Percentiles rank a stretch among this genome's conserved stretches.
These are phyloP conservation scores for Trichacis sp. DNA, from an alignment of 2,888 invertebrate genomes.

Conservation along the genomic window DNA sequence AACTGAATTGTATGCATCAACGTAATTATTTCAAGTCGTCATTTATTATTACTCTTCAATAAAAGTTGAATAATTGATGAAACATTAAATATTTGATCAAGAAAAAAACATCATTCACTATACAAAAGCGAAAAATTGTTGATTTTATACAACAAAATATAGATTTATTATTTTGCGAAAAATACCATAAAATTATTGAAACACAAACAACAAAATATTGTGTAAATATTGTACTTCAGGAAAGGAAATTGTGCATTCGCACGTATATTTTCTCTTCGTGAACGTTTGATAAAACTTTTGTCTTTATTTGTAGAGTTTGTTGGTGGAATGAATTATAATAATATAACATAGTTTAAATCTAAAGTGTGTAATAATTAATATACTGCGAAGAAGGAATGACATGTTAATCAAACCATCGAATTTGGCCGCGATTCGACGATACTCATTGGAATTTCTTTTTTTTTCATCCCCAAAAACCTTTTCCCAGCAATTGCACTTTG, in stretches of 20 bases:
- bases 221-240: no score
- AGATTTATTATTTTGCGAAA: no score
- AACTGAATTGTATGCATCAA: no score
- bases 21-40: no score
- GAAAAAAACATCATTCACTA: no score
- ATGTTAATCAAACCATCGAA: conserved; percentile 10
- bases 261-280: conserved; percentile 2
- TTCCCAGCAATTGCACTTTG: conserved; percentile 1
- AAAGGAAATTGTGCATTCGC: no score
- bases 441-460: background rate
- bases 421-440: background rate
- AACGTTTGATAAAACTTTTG: conserved; percentile 26
- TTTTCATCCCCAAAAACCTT: background rate
- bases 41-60: no score
- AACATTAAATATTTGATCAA: no score
- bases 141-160: no score
- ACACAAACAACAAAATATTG: no score
- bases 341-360: conserved; percentile 24
- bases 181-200: background rate
- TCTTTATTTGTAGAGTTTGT: conserved; percentile 30
- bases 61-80: no score
- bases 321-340: conserved; percentile 33
- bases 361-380: conserved; percentile 26
- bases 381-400: conserved; percentile 31
- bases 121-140: no score